Evolutionary conservation across 2,888 invertebrate species (phyloP), one percentile per base, ranked within the genome.

Genomic region (Apotomis betuletana): DNA sequence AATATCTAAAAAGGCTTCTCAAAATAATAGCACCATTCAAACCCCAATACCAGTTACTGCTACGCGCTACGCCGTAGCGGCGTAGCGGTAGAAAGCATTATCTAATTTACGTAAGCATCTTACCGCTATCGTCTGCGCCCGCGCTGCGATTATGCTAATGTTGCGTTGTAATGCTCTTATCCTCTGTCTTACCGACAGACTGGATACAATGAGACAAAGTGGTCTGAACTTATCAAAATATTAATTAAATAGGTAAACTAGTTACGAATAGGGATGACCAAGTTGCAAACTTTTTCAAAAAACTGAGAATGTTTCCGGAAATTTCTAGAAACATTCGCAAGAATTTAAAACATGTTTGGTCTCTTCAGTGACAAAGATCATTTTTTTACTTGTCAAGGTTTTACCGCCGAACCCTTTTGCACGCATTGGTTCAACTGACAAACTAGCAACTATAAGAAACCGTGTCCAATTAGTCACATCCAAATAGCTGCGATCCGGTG

Each of bases 391-490:
- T 27, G 27, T 27, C 27, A 27, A 27, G 27, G 27, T 27, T 27
- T 27, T 8, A 55, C 12, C 3, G 41, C 38, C 13, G 13, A 3
- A 8, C 49, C 15, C n/a, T 27, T 55, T 6, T 27, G 52, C 12
- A 58, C 63, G 59, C 60, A 72, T 70, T 67, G 61, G 60, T 61
- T 52, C 13, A 54, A 54, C 78, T 81, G 81, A 83, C 77, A 85
- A 82, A 84, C 78, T 81, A 80, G 74, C 64, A 75, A 73, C 79
- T 74, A 81, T 83, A 81, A 83, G 78, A 84, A 85, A 84, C 81
- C 82, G 82, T 92, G 92, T 89, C 90, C 94, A 94, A 95, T 94
- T 94, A 94, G 94, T 89, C 90, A 86, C 86, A 87, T 89, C 41
- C 13, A 38, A 12, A 57, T 15, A 90, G 93, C 90, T 89, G 94